Evolutionary conservation across 2,797 vertebrate species (phyloP).

Genomic region (Tadarida brasiliensis): DNA sequence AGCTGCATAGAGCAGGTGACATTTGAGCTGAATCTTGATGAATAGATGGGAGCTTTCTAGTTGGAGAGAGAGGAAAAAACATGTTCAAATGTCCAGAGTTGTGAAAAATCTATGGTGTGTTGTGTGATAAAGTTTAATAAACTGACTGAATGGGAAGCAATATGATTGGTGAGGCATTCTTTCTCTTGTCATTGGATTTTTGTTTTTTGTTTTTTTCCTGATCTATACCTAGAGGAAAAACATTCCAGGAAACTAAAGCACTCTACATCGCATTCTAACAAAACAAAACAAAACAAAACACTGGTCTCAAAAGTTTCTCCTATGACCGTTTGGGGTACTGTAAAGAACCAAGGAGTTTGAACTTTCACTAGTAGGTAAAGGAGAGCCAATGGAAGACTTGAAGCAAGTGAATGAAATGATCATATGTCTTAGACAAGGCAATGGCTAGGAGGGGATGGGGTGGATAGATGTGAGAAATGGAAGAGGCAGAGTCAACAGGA

Average conservation of each 20-base stretch:
- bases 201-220: neutral
- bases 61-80: conserved; percentile 72
- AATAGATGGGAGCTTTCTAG: conserved; percentile 49
- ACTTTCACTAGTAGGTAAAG: neutral
- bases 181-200: conserved; percentile 31
- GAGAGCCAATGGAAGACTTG: neutral
- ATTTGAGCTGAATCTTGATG: conserved; percentile 77
- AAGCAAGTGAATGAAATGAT: neutral
- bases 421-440: neutral
- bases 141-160: conserved; percentile 53
- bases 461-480: neutral
- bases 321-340: neutral
- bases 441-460: neutral
- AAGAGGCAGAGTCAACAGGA: neutral
- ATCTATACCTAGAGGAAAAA: neutral
- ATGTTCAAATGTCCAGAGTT: conserved; percentile 54
- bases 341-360: neutral
- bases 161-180: conserved; percentile 60
- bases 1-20: conserved; percentile 61
- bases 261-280: neutral
- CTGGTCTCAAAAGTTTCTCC: neutral
- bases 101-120: conserved; percentile 67
- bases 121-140: conserved; percentile 67
- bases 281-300: neutral
- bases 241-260: conserved; percentile 31